Evolutionary conservation across 1,140 invertebrate species (phyloP).

Genomic region (Zaprionus taronus): DNA sequence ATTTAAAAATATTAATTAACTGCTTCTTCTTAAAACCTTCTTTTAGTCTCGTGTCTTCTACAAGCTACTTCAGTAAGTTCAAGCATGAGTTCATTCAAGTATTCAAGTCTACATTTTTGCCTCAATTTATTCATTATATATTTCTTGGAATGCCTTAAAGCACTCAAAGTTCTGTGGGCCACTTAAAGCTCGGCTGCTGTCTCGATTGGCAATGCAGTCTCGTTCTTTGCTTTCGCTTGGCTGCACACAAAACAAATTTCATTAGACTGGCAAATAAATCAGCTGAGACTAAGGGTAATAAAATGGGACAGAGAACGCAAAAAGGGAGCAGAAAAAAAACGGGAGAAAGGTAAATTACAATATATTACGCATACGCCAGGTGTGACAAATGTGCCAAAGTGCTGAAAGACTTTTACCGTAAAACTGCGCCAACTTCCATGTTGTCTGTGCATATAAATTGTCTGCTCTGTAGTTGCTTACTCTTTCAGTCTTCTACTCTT

Average conservation of each 20-base stretch:
- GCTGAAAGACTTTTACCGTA: slow-evolving; percentile 14
- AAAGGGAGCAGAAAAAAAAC: slow-evolving; percentile 3
- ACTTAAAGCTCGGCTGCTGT: neutral
- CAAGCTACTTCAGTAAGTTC: neutral
- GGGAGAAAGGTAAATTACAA: slow-evolving; percentile 58
- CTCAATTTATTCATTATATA: neutral
- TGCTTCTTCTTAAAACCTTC: neutral
- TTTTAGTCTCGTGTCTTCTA: neutral
- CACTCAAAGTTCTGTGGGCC: neutral
- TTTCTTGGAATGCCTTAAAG: neutral
- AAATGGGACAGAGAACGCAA: slow-evolving; percentile 30
- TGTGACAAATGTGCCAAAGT: slow-evolving; percentile 66
- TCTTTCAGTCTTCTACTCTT: neutral
- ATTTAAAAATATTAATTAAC: neutral
- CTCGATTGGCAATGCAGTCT: slow-evolving; percentile 32
- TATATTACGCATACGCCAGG: slow-evolving; percentile 78
- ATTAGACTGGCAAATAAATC: slow-evolving; percentile 73
- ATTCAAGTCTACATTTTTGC: neutral
- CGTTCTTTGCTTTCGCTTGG: slow-evolving; percentile 36
- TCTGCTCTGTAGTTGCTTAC: slow-evolving; percentile 7
- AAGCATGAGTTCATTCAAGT: neutral
- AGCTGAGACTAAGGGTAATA: slow-evolving; percentile 64
- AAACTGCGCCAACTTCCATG: slow-evolving; percentile 11
- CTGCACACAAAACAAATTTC: slow-evolving; percentile 71
- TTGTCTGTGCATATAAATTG: slow-evolving; percentile 54